Evolutionary conservation across 2,113 vertebrate genomes (phyloP).

Genomic region (Macroglossus sobrinus): DNA sequence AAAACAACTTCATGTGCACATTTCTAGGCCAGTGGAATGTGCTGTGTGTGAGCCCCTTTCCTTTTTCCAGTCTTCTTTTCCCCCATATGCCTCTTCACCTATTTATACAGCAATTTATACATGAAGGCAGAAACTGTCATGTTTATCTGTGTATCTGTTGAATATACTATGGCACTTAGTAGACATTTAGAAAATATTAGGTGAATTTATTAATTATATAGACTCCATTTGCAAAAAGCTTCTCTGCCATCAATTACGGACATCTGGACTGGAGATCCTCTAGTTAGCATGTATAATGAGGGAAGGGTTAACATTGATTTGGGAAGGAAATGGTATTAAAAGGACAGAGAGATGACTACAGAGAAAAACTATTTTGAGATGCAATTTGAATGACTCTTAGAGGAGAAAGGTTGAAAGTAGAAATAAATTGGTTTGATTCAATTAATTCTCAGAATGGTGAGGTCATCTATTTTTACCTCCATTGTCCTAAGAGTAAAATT

Average conservation of each 20-base stretch:
- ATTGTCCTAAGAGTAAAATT: constrained; percentile 24
- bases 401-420: constrained; percentile 46
- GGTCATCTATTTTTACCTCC: constrained; percentile 53
- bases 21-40: neutral
- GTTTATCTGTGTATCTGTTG: neutral
- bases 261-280: neutral
- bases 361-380: constrained; percentile 37
- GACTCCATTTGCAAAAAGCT: neutral
- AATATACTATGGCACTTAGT: neutral
- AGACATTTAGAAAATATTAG: neutral
- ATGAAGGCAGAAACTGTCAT: neutral
- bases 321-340: neutral
- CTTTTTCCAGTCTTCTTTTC: neutral
- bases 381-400: constrained; percentile 36
- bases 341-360: neutral
- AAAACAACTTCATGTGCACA: neutral
- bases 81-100: neutral
- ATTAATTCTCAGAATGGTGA: constrained; percentile 35
- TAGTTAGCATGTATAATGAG: neutral
- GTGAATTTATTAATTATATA: neutral
- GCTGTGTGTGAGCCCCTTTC: neutral
- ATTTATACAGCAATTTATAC: neutral
- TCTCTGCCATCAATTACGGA: neutral
- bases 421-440: constrained; percentile 37
- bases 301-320: neutral